Base-by-base conservation (phyloP, 2,888 invertebrate genomes). In the Lamellibrachia satsuma region DNA sequence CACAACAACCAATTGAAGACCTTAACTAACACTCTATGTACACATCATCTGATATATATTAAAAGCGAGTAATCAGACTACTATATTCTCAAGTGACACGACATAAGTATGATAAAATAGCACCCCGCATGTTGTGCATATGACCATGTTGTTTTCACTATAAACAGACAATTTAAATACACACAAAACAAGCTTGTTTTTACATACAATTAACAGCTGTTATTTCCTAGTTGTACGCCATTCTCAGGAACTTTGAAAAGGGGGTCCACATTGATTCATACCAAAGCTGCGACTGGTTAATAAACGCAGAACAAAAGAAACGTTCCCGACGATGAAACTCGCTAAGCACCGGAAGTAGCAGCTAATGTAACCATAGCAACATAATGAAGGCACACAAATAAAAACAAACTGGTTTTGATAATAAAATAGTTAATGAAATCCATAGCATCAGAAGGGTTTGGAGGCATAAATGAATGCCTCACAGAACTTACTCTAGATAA, bases 161-260 rank as follows among this genome's bases (percentile, higher is more conserved):
- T 15, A 75, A 75, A 75, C 75, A 75, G 75, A 75, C 75, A 75
- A 75, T 75, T 75, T 75, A 75, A 75, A 75, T 75, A 75, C 75
- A 75, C 75, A 75, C 22, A 15, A 75, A 75, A 75, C 75, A 22
- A 75, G 75, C 75, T 75, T 75, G 22, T 75, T 15, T 75, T 75
- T 15, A 75, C 75, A 15, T 15, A 2, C 75, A 75, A 75, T 75
- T 75, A 75, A 75, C 15, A 22, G 75, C 75, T 15, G 15, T 75
- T 75, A 75, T 75, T 75, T 15, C 75, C 55, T 55, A 55, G 55
- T 55, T 55, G 6, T 75, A 75, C 39, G 39, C 39, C 39, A 39
- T 39, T 39, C 75, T 75, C 75, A 22, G 22, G 75, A 15, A 75
- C 75, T 75, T 75, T 75, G 75, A 22, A 75, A 39, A 75, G 75